Conservation (phyloP, 2,797 vertebrate genomes). For the Oreortyx pictus region DNA sequence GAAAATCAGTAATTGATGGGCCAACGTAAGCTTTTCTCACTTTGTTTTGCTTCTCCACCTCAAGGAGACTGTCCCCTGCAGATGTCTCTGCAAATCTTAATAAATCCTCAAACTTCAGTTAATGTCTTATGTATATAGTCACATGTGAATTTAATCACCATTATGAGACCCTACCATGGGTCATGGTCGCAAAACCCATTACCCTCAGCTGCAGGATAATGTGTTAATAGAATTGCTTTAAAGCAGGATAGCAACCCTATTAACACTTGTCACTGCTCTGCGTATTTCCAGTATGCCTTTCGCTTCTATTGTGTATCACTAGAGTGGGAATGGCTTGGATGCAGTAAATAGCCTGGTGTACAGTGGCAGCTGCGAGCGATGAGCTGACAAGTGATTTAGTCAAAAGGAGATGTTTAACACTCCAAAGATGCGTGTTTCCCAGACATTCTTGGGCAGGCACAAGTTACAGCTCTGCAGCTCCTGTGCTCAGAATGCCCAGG, state of each 20-base stretch:
- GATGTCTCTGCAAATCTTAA: constrained; percentile 33
- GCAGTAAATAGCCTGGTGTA: constrained; percentile 15
- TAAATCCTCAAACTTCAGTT: constrained; percentile 55
- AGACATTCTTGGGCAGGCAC: not conserved
- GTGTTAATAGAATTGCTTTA: constrained; percentile 66
- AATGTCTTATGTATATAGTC: constrained; percentile 51
- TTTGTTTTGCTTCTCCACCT: not conserved
- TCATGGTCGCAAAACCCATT: constrained; percentile 48
- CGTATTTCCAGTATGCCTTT: constrained; percentile 48
- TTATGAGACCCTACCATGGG: constrained; percentile 39
- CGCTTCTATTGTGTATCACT: not conserved
- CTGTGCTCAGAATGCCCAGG: not conserved
- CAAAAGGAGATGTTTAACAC: not conserved
- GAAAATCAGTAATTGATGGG: not conserved
- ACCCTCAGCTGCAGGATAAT: constrained; percentile 57
- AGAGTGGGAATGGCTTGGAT: constrained; percentile 8
- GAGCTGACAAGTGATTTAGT: constrained; percentile 28
- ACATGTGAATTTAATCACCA: constrained; percentile 54
- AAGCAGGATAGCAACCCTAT: constrained; percentile 47
- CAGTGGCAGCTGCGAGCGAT: not conserved
- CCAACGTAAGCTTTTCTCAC: not conserved
- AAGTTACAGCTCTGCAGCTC: not conserved
- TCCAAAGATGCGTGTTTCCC: not conserved
- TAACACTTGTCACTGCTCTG: constrained; percentile 47
- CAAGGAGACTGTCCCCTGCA: constrained; percentile 21